Evolutionary conservation across 2,888 invertebrate species (phyloP), one percentile per base, ranked within the genome.

Genomic region (Drosophila pegasa): DNA sequence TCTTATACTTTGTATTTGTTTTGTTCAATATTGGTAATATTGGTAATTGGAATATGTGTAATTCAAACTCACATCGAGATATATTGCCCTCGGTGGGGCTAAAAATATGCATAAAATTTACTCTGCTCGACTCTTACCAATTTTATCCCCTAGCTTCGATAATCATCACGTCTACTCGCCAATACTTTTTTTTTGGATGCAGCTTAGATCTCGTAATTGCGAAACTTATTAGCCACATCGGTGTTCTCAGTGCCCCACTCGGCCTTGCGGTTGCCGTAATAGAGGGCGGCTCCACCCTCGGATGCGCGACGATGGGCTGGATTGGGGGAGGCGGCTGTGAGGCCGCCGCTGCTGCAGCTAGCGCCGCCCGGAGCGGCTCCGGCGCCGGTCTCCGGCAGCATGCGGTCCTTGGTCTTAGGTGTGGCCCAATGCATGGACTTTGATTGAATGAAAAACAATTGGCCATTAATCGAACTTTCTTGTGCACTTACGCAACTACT

Each of bases 391-490:
- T 94, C 94, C 62, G 94, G 93, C 89, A 97, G 91, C 97, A 97
- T 98, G 78, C 97, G 95, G 87, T 97, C 97, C 93, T 97, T 97
- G 80, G 97, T 97, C 92, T 97, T 97, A 38, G 97, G 96, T 71
- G 96, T 96, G 72, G 96, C 95, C 98, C 98, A 98, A 91, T 98
- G 98, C 96, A 98, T 97, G 55, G 97, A 97, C 95, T 98, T 76
- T 93, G 74, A 63, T 71, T 52, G 63, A 71, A 50, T 29, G 27
- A 27, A 58, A 59, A 60, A 56, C 67, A 56, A 54, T 66, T 58
- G 37, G 16, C 16, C 14, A 56, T 75, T 79, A 68, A 58, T 73
- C 54, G 22, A 51, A 25, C 25, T 43, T 16, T 22, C 22, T 16
- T 43, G 31, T n/a, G 18, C n/a, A 37, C 10, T 2, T 52, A 47